Percentiles rank a stretch among this genome's conserved stretches.
Conservation (phyloP, 35 echinoderm and acorn worm species). For the Lytechinus variegatus region DNA sequence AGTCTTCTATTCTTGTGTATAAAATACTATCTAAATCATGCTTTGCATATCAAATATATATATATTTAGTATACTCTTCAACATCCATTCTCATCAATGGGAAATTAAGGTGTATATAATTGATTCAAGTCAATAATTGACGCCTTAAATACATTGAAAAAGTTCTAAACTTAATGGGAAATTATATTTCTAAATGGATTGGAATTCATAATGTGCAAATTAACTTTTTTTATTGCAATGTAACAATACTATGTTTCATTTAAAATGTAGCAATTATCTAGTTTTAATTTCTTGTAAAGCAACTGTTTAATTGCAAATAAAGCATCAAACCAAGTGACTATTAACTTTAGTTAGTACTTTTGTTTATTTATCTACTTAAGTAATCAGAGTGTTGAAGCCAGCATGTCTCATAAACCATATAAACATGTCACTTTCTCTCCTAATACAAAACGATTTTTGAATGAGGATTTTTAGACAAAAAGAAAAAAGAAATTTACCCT, state of each 20-base stretch:
- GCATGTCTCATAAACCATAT: neutral
- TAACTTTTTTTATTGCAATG: neutral
- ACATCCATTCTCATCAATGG: neutral
- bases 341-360: neutral
- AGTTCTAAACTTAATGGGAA: neutral
- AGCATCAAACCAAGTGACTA: neutral
- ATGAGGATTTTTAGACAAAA: neutral
- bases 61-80: neutral
- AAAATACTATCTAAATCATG: conserved; percentile 20
- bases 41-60: conserved; percentile 20
- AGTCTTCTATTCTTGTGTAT: neutral
- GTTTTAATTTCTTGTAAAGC: too few relatives aligned
- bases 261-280: too few relatives aligned
- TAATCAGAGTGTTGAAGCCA: neutral
- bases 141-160: neutral
- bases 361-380: neutral
- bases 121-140: neutral
- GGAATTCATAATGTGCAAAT: neutral
- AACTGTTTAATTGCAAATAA: neutral
- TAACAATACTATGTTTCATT: too few relatives aligned
- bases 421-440: neutral
- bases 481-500: neutral
- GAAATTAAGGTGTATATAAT: neutral
- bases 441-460: neutral
- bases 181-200: neutral